Evolutionary conservation across 2,797 vertebrate species (phyloP).

Genomic region (Peromyscus melanophrys): DNA sequence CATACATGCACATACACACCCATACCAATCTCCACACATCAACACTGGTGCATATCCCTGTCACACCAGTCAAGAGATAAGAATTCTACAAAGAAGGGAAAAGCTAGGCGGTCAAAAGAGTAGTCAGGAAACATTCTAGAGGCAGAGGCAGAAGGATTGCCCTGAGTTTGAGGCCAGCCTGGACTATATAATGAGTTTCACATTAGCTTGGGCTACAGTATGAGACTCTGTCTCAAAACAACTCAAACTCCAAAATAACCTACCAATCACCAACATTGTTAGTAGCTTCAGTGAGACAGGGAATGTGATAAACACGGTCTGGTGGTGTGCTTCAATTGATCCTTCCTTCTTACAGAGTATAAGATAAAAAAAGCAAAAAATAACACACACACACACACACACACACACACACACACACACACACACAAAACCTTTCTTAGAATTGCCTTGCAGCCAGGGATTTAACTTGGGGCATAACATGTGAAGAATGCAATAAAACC

Average conservation of each 20-base stretch:
- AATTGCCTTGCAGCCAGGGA: neutral
- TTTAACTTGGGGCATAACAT: neutral
- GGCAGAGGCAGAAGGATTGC: neutral
- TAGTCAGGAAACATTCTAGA: neutral
- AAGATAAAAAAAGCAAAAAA: neutral
- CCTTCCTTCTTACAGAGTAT: neutral
- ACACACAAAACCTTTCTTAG: neutral
- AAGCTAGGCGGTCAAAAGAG: neutral
- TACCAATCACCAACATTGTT: neutral
- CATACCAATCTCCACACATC: neutral
- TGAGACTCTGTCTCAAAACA: neutral
- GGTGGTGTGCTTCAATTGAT: neutral
- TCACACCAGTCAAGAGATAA: neutral
- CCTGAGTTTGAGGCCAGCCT: neutral
- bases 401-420: neutral
- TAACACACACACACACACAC: neutral
- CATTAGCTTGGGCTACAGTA: neutral
- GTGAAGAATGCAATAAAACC: neutral
- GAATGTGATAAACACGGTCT: rapidly evolving
- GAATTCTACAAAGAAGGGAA: neutral
- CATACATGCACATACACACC: neutral
- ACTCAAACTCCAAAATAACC: neutral
- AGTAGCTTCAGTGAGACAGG: neutral
- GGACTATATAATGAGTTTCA: neutral
- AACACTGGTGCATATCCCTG: neutral